Base-by-base conservation (phyloP, 2,888 invertebrate genomes). In the Eustalomyia histrio region DNA sequence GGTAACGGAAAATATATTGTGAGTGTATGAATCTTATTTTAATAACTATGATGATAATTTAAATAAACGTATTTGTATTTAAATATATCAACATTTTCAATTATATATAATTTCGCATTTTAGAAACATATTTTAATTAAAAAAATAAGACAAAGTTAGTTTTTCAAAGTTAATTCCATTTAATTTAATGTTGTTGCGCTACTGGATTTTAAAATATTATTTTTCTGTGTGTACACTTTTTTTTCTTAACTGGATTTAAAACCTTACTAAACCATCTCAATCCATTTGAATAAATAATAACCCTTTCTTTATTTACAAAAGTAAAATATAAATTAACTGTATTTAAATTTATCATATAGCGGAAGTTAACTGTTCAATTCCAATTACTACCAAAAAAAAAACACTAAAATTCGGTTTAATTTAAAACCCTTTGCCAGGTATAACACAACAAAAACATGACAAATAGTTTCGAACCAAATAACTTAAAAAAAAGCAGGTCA, bases 311-410 rank as follows among this genome's bases (percentile, higher is more conserved):
- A 17, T 47, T 39, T 21, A 24, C 14, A 1, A n/a, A n/a, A 9
- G 2, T 2, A 24, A 53, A 55, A 10, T 24, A 16, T 52, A 63
- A 71, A 35, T 18, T 63, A 29, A 68, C 55, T 57, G n/a, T 63
- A 65, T 67, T 39, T 7, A 35, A 68, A 76, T 69, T 68, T 18
- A 69, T 39, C 14, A 18, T 50, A 4, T 39, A 71, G 57, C 76
- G 83, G 83, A 83, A 83, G 73, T 83, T 83, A 83, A 83, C 83
- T 74, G 83, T 83, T 80, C 81, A 80, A 53, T 83, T 76, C 81
- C 76, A 83, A 80, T 83, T 83, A 82, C 71, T 52, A 72, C 0
- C 14, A 35, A 60, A 35, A 14, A 57, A 53, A 21, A 63, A 74
- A 69, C 47, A 50, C 29, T 10, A 7, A 47, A 63, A 43, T 55